Evolutionary conservation across 2,797 vertebrate species (phyloP).

Genomic region (Hapalemur alaotrensis): DNA sequence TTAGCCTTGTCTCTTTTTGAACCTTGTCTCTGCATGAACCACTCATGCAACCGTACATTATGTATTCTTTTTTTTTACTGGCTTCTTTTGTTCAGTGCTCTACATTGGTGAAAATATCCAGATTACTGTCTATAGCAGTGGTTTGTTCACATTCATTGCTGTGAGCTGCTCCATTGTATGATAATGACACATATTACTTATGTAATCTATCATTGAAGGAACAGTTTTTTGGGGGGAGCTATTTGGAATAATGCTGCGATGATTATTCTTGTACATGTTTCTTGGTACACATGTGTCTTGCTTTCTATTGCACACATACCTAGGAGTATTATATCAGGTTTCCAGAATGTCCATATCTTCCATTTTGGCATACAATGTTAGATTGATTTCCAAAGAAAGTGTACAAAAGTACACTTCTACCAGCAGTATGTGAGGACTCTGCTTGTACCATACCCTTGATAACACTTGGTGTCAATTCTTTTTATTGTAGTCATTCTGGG

Average conservation of each 20-base stretch:
- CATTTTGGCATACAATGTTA: background rate
- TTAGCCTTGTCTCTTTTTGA: background rate
- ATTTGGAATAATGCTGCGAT: background rate
- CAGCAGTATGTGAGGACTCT: background rate
- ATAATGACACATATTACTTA: background rate
- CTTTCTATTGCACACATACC: background rate
- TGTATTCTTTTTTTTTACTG: background rate
- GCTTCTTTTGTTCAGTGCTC: background rate
- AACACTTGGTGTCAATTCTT: background rate
- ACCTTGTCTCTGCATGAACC: no score
- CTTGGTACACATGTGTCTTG: background rate
- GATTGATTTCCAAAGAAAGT: background rate
- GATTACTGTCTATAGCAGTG: background rate
- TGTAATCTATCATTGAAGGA: background rate
- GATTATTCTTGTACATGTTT: background rate
- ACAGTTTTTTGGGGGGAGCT: background rate
- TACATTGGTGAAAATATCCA: background rate
- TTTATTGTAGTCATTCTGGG: background rate
- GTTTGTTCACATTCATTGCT: background rate
- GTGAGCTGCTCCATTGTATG: background rate
- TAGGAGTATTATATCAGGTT: background rate
- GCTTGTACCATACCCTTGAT: background rate
- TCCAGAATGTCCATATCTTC: background rate
- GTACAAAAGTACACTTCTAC: background rate
- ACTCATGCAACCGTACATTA: no score